phyloP scores from a whole-genome alignment of 2,888 invertebrate genomes.

The Cosmia pyralina region DNA sequence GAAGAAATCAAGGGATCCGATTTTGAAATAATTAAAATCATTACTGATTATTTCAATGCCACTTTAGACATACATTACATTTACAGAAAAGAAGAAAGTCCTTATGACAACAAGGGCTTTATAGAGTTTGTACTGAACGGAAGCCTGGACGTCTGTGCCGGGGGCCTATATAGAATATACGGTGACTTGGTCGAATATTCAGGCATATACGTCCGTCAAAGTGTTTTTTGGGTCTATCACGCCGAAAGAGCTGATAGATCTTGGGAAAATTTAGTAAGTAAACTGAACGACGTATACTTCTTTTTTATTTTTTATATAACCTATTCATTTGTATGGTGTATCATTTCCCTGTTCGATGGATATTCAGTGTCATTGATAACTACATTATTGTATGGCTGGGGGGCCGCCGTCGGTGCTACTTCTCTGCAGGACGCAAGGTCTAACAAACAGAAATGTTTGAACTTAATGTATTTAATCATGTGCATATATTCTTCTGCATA shows the following conservation, averaged over 20 bases:
- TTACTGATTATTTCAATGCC: slow-evolving; percentile 77
- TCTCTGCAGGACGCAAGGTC: slow-evolving; percentile 73
- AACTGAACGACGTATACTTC: slow-evolving; percentile 74
- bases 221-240: slow-evolving; percentile 77
- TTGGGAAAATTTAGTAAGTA: slow-evolving; percentile 76
- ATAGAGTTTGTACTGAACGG: slow-evolving; percentile 76
- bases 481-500: slow-evolving; percentile 78
- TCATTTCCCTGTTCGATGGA: slow-evolving; percentile 72
- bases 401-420: slow-evolving; percentile 76
- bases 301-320: slow-evolving; percentile 78
- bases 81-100: slow-evolving; percentile 69
- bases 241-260: slow-evolving; percentile 73
- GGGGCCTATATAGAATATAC: slow-evolving; percentile 79
- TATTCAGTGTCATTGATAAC: slow-evolving; percentile 65
- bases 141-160: slow-evolving; percentile 79
- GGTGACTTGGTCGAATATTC: slow-evolving; percentile 80
- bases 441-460: slow-evolving; percentile 78
- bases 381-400: slow-evolving; percentile 77
- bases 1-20: slow-evolving; percentile 75
- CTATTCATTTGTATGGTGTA: slow-evolving; percentile 74
- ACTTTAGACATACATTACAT: slow-evolving; percentile 74
- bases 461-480: slow-evolving; percentile 76
- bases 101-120: slow-evolving; percentile 64
- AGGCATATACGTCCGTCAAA: slow-evolving; percentile 78
- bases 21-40: slow-evolving; percentile 78